Evolutionary conservation across 1,140 invertebrate species (phyloP).

Genomic region (Hirudo medicinalis): DNA sequence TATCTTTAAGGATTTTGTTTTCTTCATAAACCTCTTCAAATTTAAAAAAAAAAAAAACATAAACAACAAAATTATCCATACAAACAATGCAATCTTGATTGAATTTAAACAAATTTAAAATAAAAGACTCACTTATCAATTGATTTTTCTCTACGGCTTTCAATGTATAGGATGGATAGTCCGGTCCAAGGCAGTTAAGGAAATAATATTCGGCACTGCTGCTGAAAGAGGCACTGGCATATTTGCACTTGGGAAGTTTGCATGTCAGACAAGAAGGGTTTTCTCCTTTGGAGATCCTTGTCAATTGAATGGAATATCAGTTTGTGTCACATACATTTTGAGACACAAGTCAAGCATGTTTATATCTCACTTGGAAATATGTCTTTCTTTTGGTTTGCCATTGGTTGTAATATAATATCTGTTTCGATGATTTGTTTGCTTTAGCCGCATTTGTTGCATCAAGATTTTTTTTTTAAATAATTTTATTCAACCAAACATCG

Average conservation of each 20-base stretch:
- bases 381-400: slow-evolving; percentile 18
- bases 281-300: background rate
- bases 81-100: no score
- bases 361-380: background rate
- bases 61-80: no score
- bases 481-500: no score
- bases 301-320: background rate
- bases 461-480: no score
- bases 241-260: background rate
- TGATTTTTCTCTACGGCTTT: background rate
- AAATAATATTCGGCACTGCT: background rate
- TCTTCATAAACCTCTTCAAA: no score
- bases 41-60: background rate
- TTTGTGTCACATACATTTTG: background rate
- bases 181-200: background rate
- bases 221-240: background rate
- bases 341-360: background rate
- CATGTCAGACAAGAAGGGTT: background rate
- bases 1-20: no score
- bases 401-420: slow-evolving; percentile 14
- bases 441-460: no score
- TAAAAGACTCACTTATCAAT: no score
- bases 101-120: no score
- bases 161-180: background rate
- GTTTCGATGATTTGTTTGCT: background rate